These are phyloP conservation scores for Hemaris fuciformis DNA, from an alignment of 2,888 invertebrate species.

Conservation along the genomic window DNA sequence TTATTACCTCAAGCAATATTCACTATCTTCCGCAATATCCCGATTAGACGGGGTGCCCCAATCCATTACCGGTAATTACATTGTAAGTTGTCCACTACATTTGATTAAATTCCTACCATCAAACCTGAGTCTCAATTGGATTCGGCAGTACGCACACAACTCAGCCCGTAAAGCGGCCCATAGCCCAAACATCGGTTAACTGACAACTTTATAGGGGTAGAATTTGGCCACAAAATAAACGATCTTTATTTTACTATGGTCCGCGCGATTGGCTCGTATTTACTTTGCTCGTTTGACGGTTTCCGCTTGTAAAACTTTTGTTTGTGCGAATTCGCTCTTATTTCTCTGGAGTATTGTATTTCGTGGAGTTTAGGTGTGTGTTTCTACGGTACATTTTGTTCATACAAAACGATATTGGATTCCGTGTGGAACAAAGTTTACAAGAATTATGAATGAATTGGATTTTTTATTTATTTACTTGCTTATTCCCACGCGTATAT, in stretches of 20 bases:
- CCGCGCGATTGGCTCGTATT: constrained; percentile 15
- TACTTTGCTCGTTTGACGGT: background rate
- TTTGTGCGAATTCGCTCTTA: constrained; percentile 7
- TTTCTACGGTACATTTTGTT: too few relatives aligned
- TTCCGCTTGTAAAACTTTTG: constrained; percentile 4
- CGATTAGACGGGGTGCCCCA: background rate
- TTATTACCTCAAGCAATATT: background rate
- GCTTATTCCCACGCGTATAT: too few relatives aligned
- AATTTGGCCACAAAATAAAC: constrained; percentile 13
- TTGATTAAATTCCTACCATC: background rate
- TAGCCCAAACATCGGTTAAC: constrained; percentile 11
- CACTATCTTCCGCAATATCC: background rate
- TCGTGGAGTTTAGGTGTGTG: background rate
- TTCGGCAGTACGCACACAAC: background rate
- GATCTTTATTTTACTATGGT: constrained; percentile 8
- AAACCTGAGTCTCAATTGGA: background rate
- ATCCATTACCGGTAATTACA: too few relatives aligned
- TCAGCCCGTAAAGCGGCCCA: background rate
- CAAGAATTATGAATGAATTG: too few relatives aligned
- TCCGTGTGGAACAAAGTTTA: too few relatives aligned
- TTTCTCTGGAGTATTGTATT: constrained; percentile 7
- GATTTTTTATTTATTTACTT: too few relatives aligned
- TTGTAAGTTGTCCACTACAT: background rate
- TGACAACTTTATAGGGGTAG: constrained; percentile 12
- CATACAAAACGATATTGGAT: too few relatives aligned